These are phyloP conservation scores for Brachyhypopomus gauderio DNA, from an alignment of 2,113 vertebrate genomes.

Conservation along the genomic window DNA sequence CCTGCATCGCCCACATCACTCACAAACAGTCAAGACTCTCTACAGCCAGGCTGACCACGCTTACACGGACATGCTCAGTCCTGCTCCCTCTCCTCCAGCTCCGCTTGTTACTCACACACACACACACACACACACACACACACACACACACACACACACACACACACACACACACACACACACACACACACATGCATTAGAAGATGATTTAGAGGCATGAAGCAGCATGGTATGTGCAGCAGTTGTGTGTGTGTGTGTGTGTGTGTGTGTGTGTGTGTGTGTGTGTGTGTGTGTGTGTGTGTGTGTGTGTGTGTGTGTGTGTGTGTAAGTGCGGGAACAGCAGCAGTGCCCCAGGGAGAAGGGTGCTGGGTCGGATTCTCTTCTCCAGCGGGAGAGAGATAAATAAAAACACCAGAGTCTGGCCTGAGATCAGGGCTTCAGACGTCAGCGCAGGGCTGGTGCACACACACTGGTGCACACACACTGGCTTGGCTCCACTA, in stretches of 20 bases:
- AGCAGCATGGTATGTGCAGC: slow-evolving; percentile 1
- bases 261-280: no score
- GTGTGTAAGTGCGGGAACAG: no score
- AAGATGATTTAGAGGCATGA: slow-evolving; percentile 18
- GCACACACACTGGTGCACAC: no score
- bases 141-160: slow-evolving; percentile 41
- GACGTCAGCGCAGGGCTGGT: slow-evolving; percentile 1
- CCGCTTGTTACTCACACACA: slow-evolving; percentile 34
- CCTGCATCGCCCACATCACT: no score
- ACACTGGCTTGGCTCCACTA: not conserved
- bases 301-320: no score
- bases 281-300: not conserved
- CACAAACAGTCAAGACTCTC: no score
- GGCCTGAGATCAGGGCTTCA: slow-evolving; percentile 25
- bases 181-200: slow-evolving; percentile 3
- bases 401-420: slow-evolving; percentile 44
- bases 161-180: not conserved
- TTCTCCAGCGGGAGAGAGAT: not conserved
- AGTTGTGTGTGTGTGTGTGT: not conserved
- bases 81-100: no score
- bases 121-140: not conserved
- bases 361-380: no score
- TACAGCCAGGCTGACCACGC: no score
- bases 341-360: no score
- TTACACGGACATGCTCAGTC: no score